These are phyloP conservation scores for Poeciliopsis turneri DNA, from an alignment of 2,797 vertebrate genomes.

Conservation along the genomic window DNA sequence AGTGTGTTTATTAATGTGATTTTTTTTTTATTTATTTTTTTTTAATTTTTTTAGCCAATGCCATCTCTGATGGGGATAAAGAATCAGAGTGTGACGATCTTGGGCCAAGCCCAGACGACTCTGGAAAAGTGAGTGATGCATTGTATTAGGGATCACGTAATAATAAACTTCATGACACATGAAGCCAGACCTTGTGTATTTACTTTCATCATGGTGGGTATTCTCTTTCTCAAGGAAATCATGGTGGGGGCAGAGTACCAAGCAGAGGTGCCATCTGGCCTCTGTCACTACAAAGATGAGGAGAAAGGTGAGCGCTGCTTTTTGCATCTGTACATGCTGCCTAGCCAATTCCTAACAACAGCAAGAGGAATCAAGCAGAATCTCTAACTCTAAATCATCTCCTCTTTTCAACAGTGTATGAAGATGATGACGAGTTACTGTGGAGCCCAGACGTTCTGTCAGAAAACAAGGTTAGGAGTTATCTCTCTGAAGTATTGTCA, in stretches of 20 bases:
- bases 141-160: constrained; percentile 5
- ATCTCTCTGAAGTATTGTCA: constrained; percentile 87
- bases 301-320: constrained; percentile 82
- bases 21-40: constrained; percentile 36
- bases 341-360: neutral
- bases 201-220: neutral
- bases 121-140: constrained; percentile 87
- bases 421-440: constrained; percentile 93
- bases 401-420: constrained; percentile 82
- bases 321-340: neutral
- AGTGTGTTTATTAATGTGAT: neutral
- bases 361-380: neutral
- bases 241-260: constrained; percentile 96
- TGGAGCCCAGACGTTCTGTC: constrained; percentile 90
- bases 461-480: constrained; percentile 91
- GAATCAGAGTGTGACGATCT: constrained; percentile 96
- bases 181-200: neutral
- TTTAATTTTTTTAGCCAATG: constrained; percentile 84
- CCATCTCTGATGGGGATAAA: constrained; percentile 93
- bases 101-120: constrained; percentile 89
- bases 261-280: constrained; percentile 91
- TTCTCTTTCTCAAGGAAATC: constrained; percentile 86
- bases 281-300: constrained; percentile 84
- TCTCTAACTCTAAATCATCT: constrained; percentile 15
- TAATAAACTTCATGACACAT: neutral